Evolutionary conservation across 2,113 vertebrate species (phyloP).

Genomic region (Panthera uncia): DNA sequence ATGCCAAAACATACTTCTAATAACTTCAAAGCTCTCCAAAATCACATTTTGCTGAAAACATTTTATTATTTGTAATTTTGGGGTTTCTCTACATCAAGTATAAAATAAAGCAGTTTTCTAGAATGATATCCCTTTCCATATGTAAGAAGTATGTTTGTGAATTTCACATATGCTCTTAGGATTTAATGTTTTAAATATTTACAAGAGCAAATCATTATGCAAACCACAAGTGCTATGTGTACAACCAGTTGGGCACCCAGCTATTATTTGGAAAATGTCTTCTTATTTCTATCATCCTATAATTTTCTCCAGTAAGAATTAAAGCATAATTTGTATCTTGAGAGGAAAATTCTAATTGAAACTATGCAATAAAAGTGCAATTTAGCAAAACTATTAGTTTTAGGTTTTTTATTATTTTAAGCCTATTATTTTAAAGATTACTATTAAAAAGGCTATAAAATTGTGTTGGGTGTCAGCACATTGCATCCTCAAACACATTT

Average conservation of each 20-base stretch:
- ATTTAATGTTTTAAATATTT: constrained; percentile 79
- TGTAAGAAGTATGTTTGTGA: constrained; percentile 66
- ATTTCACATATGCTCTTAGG: constrained; percentile 55
- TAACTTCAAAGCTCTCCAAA: constrained; percentile 79
- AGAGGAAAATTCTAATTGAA: constrained; percentile 81
- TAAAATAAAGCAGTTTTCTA: constrained; percentile 80
- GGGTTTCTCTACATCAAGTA: constrained; percentile 71
- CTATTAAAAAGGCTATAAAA: constrained; percentile 84
- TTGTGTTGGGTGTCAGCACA: constrained; percentile 77
- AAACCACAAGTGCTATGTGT: constrained; percentile 15
- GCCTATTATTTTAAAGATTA: constrained; percentile 85
- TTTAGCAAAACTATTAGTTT: constrained; percentile 82
- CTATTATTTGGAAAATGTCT: constrained; percentile 62
- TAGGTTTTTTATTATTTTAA: constrained; percentile 78
- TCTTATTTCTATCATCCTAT: constrained; percentile 73
- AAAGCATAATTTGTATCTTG: constrained; percentile 70
- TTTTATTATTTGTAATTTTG: constrained; percentile 82
- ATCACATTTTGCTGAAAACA: constrained; percentile 68
- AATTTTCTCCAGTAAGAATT: constrained; percentile 74
- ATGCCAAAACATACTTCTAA: constrained; percentile 70
- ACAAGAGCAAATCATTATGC: constrained; percentile 60
- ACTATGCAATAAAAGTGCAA: constrained; percentile 83
- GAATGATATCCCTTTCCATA: constrained; percentile 67
- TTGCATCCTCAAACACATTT: constrained; percentile 68
- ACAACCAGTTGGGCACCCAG: constrained; percentile 65